A percentile compares a stretch with the other conserved stretches of the same genome.
These are phyloP conservation scores for Cyanocitta stelleri DNA, from an alignment of 2,113 vertebrate genomes.

Conservation along the genomic window DNA sequence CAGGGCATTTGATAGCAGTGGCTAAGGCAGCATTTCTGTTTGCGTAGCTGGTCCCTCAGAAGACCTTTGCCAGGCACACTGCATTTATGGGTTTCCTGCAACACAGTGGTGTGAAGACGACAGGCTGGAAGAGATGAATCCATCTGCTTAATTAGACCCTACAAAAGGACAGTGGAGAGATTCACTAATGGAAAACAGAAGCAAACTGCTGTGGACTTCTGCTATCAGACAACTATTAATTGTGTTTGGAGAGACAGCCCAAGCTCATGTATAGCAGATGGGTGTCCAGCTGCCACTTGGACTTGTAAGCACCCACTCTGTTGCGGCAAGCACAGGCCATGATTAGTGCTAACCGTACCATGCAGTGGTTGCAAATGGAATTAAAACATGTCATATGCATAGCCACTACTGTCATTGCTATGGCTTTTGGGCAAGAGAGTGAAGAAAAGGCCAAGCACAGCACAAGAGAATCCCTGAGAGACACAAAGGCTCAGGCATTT, in stretches of 20 bases:
- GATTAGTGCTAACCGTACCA: neutral
- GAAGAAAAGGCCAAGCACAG: constrained; percentile 25
- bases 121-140: neutral
- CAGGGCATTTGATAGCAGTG: neutral
- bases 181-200: neutral
- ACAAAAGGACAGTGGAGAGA: neutral
- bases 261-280: neutral
- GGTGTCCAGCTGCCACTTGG: neutral
- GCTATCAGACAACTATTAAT: neutral
- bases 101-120: rapidly evolving
- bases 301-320: neutral
- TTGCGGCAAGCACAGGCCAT: neutral
- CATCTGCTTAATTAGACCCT: neutral
- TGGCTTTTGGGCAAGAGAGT: neutral
- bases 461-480: constrained; percentile 13
- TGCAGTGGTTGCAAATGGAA: constrained; percentile 14
- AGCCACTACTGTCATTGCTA: neutral
- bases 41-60: neutral
- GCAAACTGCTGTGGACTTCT: neutral
- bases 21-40: neutral
- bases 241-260: neutral
- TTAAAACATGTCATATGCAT: neutral
- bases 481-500: constrained; percentile 9
- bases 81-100: neutral
- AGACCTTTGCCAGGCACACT: neutral